These are phyloP conservation scores for Siderastrea siderea DNA, from an alignment of 92 coral and sea anemone genomes.

Conservation along the genomic window DNA sequence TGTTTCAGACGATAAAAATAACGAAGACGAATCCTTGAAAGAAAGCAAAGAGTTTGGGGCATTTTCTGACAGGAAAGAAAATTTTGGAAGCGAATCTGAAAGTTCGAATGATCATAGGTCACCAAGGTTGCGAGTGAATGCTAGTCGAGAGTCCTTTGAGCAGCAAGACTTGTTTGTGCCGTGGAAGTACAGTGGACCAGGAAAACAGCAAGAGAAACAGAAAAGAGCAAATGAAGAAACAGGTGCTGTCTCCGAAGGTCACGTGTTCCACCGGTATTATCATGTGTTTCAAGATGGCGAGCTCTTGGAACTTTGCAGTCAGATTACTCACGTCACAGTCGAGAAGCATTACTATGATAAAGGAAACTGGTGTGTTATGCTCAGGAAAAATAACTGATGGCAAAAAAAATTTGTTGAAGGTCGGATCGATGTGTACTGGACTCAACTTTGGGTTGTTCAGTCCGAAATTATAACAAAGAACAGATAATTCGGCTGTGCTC, in stretches of 20 bases:
- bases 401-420: not conserved
- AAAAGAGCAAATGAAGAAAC: not conserved
- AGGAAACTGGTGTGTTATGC: constrained; percentile 97
- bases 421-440: too few relatives aligned
- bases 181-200: constrained; percentile 83
- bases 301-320: constrained; percentile 79
- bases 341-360: constrained; percentile 86
- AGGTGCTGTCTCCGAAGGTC: constrained; percentile 35
- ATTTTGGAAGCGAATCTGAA: not conserved
- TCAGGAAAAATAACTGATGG: constrained; percentile 59
- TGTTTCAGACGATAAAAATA: not conserved
- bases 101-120: not conserved
- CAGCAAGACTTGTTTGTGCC: constrained; percentile 96
- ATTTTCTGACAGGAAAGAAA: not conserved
- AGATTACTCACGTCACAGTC: constrained; percentile 68
- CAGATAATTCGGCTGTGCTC: too few relatives aligned
- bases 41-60: not conserved
- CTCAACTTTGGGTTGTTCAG: too few relatives aligned
- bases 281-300: constrained; percentile 97
- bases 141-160: constrained; percentile 83
- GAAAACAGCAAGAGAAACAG: constrained; percentile 25
- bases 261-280: constrained; percentile 94
- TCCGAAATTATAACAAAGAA: too few relatives aligned
- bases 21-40: constrained; percentile 1
- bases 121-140: constrained; percentile 66